Evolutionary conservation across 2,888 invertebrate species (phyloP).

Genomic region (Drosophila greeni): DNA sequence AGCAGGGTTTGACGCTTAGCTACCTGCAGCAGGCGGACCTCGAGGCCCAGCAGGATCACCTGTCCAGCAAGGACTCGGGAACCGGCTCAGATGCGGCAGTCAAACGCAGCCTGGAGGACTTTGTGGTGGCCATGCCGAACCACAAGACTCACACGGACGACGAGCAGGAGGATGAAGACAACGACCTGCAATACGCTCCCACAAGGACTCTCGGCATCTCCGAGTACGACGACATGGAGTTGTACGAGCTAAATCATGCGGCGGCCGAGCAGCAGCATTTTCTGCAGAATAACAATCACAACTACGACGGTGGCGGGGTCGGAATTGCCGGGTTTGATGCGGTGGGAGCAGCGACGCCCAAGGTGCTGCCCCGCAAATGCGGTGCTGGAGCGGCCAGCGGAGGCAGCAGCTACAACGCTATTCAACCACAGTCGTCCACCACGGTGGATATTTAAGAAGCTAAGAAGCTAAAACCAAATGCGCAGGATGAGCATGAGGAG

Average conservation of each 20-base stretch:
- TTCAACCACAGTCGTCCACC: slow-evolving; percentile 41
- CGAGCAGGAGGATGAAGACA: slow-evolving; percentile 50
- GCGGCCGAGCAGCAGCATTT: slow-evolving; percentile 59
- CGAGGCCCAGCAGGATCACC: slow-evolving; percentile 74
- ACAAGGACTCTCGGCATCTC: slow-evolving; percentile 65
- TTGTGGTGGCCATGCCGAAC: slow-evolving; percentile 49
- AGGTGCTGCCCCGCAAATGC: slow-evolving; percentile 50
- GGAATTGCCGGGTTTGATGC: slow-evolving; percentile 8
- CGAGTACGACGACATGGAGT: slow-evolving; percentile 62
- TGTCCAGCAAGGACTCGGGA: slow-evolving; percentile 76
- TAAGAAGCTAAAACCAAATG: slow-evolving; percentile 43
- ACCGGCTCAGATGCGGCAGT: slow-evolving; percentile 76
- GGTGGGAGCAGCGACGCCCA: slow-evolving; percentile 18
- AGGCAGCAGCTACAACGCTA: slow-evolving; percentile 51
- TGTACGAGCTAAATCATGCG: slow-evolving; percentile 56
- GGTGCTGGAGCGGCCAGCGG: slow-evolving; percentile 25
- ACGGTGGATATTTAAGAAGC: slow-evolving; percentile 59
- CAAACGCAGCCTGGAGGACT: slow-evolving; percentile 75
- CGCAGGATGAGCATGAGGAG: slow-evolving; percentile 29
- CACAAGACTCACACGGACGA: slow-evolving; percentile 37
- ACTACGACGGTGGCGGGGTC: slow-evolving; percentile 56
- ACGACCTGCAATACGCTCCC: slow-evolving; percentile 61
- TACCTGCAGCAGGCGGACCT: slow-evolving; percentile 65
- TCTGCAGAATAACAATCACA: slow-evolving; percentile 66
- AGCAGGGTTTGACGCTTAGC: slow-evolving; percentile 64